phyloP scores from a whole-genome alignment of 2,797 vertebrate species.

The Ctenopoma kingsleyae region DNA sequence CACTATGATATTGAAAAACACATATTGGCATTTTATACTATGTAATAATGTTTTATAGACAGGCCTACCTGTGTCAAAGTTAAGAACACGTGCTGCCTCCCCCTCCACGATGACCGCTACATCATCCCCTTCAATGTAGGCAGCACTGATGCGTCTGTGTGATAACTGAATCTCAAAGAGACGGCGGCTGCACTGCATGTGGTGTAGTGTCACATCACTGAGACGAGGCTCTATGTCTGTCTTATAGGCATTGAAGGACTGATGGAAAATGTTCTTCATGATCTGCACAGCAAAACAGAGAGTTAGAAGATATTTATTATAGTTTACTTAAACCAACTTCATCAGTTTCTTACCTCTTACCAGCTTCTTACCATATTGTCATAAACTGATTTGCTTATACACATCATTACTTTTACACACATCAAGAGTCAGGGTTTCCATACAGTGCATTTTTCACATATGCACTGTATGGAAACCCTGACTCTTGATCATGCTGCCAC shows the following conservation, averaged over 20 bases:
- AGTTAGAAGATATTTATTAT: not conserved
- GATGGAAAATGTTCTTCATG: constrained; percentile 89
- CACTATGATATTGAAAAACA: not conserved
- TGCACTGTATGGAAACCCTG: not conserved
- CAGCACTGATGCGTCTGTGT: constrained; percentile 81
- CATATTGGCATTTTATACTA: not conserved
- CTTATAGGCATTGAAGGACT: constrained; percentile 87
- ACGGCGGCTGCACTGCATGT: constrained; percentile 85
- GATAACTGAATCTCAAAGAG: constrained; percentile 86
- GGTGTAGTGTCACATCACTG: constrained; percentile 79
- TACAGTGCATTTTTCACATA: constrained; percentile 2
- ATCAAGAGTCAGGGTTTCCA: no score
- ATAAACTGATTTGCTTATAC: not conserved
- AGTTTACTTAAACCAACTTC: not conserved
- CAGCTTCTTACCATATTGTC: no score
- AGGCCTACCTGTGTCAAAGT: constrained; percentile 84
- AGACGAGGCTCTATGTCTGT: constrained; percentile 84
- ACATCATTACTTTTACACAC: not conserved
- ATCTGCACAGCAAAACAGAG: constrained; percentile 68
- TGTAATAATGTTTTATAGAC: constrained; percentile 2
- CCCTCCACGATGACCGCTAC: constrained; percentile 86
- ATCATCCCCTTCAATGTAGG: constrained; percentile 83
- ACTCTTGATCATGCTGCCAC: not conserved
- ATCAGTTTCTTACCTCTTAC: not conserved
- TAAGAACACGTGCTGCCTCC: constrained; percentile 84